Percentiles rank a stretch among this genome's conserved stretches.
Evolutionary conservation across 2,797 vertebrate genomes (phyloP).

Genomic region (Liasis olivaceus): DNA sequence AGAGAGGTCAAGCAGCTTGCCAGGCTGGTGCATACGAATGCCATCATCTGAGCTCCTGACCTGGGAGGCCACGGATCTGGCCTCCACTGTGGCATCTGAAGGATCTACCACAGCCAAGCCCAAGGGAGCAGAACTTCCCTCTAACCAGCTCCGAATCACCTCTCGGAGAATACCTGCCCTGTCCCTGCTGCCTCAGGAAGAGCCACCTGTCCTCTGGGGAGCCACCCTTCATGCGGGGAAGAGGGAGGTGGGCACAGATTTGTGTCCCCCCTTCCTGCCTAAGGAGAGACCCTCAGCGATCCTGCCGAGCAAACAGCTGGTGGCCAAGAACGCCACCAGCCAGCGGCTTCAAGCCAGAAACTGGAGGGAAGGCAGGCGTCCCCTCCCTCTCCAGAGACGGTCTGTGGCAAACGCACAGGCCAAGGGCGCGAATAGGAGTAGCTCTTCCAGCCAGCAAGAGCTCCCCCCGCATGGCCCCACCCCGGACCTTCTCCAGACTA

Average conservation of each 20-base stretch:
- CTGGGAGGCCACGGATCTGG: neutral
- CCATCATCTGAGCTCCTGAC: no score
- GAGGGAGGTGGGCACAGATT: neutral
- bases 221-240: neutral
- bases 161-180: rapidly evolving
- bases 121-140: neutral
- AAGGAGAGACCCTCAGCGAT: no score
- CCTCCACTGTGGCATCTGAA: no score
- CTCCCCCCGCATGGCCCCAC: neutral
- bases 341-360: neutral
- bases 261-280: neutral
- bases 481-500: neutral
- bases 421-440: neutral
- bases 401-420: neutral
- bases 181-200: neutral
- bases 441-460: neutral
- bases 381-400: neutral
- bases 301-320: neutral
- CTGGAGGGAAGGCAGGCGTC: neutral
- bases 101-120: neutral
- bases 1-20: no score
- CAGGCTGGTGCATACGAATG: neutral
- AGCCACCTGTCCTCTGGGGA: no score
- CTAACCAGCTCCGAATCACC: neutral
- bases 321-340: neutral